A percentile compares a stretch with the other conserved stretches of the same genome.
Conservation (phyloP, 2,797 vertebrate genomes). For the Amblyraja radiata region DNA sequence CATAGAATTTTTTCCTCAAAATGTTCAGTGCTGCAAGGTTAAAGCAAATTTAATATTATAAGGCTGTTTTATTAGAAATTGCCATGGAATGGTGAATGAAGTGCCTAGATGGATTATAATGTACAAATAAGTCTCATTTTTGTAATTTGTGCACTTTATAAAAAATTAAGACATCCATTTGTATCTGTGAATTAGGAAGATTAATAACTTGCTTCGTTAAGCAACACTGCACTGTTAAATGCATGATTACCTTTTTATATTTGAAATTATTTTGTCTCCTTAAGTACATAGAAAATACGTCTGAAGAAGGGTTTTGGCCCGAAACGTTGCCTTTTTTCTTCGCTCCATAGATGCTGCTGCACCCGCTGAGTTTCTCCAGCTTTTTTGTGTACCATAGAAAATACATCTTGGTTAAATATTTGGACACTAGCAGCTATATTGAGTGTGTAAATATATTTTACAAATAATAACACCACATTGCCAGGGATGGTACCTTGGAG, state of each 20-base stretch:
- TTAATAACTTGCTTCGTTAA: neutral
- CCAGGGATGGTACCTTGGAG: neutral
- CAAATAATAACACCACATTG: neutral
- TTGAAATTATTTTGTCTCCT: neutral
- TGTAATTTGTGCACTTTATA: neutral
- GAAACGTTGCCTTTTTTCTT: no score
- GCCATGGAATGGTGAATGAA: neutral
- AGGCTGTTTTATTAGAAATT: neutral
- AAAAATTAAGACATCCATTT: neutral
- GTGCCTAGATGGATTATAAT: neutral
- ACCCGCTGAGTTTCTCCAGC: no score
- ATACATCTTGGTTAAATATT: neutral
- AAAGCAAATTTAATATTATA: neutral
- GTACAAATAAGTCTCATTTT: neutral
- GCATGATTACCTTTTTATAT: neutral
- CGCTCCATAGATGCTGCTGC: no score
- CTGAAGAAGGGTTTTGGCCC: no score
- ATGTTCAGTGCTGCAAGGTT: no score
- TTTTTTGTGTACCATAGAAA: neutral
- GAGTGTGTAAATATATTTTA: neutral
- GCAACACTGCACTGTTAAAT: neutral
- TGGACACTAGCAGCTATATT: neutral
- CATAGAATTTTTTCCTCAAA: neutral
- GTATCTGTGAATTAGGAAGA: neutral
- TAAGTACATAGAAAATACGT: neutral